These are phyloP conservation scores for Plodia interpunctella DNA, from an alignment of 1,140 invertebrate genomes.

Conservation along the genomic window DNA sequence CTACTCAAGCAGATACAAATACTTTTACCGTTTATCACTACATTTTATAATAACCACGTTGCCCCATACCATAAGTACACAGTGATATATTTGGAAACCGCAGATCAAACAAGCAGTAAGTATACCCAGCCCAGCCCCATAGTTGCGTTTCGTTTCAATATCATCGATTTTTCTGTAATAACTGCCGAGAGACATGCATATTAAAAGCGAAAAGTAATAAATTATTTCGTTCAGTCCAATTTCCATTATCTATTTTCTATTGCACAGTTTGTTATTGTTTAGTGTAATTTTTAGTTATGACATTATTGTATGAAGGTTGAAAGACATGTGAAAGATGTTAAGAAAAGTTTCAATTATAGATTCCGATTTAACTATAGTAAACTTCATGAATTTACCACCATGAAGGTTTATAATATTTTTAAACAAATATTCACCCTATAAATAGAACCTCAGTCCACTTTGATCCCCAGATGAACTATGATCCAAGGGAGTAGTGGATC, in stretches of 20 bases:
- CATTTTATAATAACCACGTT: constrained; percentile 62
- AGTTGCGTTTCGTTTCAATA: constrained; percentile 42
- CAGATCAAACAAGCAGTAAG: constrained; percentile 46
- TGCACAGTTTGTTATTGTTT: not conserved
- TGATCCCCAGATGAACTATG: no score
- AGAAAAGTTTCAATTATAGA: no score
- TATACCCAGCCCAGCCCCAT: constrained; percentile 53
- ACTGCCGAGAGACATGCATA: constrained; percentile 44
- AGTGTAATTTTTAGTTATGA: no score
- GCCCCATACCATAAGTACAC: constrained; percentile 49
- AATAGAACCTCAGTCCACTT: no score
- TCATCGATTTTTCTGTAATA: constrained; percentile 52
- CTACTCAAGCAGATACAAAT: not conserved
- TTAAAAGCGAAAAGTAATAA: constrained; percentile 43
- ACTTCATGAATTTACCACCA: no score
- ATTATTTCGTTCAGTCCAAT: constrained; percentile 28
- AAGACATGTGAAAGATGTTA: no score
- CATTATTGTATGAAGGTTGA: no score
- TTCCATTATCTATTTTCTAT: not conserved
- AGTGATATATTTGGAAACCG: constrained; percentile 43
- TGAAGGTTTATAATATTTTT: no score
- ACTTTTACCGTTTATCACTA: constrained; percentile 49
- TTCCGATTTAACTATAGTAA: no score
- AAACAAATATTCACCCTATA: no score
- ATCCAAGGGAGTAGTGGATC: no score